Percentiles rank a stretch among this genome's conserved stretches.
phyloP scores from a whole-genome alignment of 2,797 vertebrate species.

The Anolis apletophallus region DNA sequence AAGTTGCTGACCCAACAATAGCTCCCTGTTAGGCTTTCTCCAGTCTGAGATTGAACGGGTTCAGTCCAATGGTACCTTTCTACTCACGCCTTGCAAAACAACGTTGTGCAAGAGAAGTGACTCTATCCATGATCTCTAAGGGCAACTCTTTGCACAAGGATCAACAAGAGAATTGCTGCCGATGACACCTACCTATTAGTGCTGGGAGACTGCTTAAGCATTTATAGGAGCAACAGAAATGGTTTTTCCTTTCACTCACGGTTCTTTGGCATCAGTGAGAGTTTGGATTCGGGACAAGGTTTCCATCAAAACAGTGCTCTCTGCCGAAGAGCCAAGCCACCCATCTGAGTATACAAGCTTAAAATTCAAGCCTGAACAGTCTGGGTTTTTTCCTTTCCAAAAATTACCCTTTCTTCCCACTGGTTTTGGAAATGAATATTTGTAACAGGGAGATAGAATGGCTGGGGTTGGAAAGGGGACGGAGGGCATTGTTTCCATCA shows the following conservation, averaged over 20 bases:
- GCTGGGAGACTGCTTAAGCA: background rate
- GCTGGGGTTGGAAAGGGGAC: background rate
- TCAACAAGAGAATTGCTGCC: background rate
- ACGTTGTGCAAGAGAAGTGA: background rate
- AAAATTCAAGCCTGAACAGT: background rate
- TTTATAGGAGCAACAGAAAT: background rate
- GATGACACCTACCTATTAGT: background rate
- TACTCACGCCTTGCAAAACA: background rate
- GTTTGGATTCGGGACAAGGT: background rate
- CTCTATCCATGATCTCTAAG: background rate
- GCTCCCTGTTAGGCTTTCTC: background rate
- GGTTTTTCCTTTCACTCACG: background rate
- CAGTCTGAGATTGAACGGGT: background rate
- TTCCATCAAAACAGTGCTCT: background rate
- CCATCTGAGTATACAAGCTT: background rate
- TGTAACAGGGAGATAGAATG: background rate
- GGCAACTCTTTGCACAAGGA: background rate
- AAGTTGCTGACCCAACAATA: too few relatives aligned
- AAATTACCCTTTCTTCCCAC: background rate
- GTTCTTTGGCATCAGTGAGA: background rate
- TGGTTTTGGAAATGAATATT: background rate
- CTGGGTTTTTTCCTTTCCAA: background rate
- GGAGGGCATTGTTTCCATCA: background rate
- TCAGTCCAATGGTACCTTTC: background rate
- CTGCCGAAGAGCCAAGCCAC: conserved; percentile 1